Evolutionary conservation across 2,113 vertebrate species (phyloP), one percentile per base, ranked within the genome.

Genomic region (Trichomycterus rosablanca): DNA sequence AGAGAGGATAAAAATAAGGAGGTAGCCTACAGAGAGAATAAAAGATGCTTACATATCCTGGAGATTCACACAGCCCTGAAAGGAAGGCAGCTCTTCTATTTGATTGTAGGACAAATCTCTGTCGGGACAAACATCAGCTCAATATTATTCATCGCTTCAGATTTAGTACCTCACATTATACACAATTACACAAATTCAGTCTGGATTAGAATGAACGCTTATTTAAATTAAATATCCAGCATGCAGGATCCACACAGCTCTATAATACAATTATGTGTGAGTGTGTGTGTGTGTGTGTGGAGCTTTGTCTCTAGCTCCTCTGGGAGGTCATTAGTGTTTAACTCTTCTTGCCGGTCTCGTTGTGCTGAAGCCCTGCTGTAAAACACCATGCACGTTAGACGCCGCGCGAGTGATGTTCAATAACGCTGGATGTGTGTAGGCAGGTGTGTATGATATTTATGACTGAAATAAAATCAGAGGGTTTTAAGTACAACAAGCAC

Each of bases 41-140:
- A 42, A 14, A 40, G 22, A 40, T 12, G 4, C 94, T 93, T 82
- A 98, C 95, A 97, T 90, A 84, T 98, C 94, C 79, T 98, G 93
- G 67, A 98, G 85, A 30, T 81, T 84, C 43, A 81, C 55, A 67
- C 94, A 98, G 70, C 89, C 91, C 70, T 90, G 90, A 71, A 98
- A 89, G 65, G 89, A 91, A 7, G 91, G 89, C 12, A 97, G 80
- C 11, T 89, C 89, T 67, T 85, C 81, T 74, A 98, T 92, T 66
- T 85, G 84, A 66, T 97, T 97, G 59, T 97, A 97, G 73, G 95
- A 98, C 60, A 98, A 86, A 66, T 98, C 95, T 80, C 96, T 89
- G 70, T 5, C n/a, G n/a, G n/a, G n/a, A n/a, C n/a, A n/a, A n/a
- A n/a, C n/a, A n/a, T n/a, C n/a, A n/a, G n/a, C n/a, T n/a, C n/a